Evolutionary conservation across 1,140 invertebrate genomes (phyloP).

Genomic region (Temnothorax longispinosus): DNA sequence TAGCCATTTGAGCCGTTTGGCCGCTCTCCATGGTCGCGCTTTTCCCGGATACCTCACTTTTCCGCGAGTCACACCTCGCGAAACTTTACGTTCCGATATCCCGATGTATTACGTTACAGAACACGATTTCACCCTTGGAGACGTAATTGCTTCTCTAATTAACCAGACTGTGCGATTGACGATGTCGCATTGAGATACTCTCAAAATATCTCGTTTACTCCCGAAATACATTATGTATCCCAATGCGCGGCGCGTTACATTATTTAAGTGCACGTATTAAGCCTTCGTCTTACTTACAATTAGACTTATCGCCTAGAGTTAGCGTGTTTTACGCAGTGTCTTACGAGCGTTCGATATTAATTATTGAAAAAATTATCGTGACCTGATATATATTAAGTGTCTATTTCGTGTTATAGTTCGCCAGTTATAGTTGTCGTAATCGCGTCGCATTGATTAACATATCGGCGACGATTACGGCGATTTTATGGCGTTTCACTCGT

Average conservation of each 20-base stretch:
- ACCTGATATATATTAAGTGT: slow-evolving; percentile 60
- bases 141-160: neutral
- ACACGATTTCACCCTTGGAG: neutral
- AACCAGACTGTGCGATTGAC: neutral
- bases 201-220: neutral
- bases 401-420: slow-evolving; percentile 22
- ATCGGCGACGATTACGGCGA: neutral
- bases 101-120: neutral
- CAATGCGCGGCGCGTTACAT: slow-evolving; percentile 40
- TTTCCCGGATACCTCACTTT: slow-evolving; percentile 59
- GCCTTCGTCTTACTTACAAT: slow-evolving; percentile 2
- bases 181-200: neutral
- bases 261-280: slow-evolving; percentile 12
- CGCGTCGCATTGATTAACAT: neutral
- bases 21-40: slow-evolving; percentile 75
- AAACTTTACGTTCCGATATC: slow-evolving; percentile 29
- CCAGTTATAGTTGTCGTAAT: neutral
- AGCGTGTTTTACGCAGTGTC: slow-evolving; percentile 40
- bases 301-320: slow-evolving; percentile 44
- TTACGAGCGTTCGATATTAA: slow-evolving; percentile 54
- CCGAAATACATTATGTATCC: slow-evolving; percentile 19
- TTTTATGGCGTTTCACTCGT: neutral
- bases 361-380: slow-evolving; percentile 55
- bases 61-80: slow-evolving; percentile 11
- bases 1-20: slow-evolving; percentile 80